Base-by-base conservation (phyloP, 2,888 invertebrate genomes). In the Coenonympha arcania region DNA sequence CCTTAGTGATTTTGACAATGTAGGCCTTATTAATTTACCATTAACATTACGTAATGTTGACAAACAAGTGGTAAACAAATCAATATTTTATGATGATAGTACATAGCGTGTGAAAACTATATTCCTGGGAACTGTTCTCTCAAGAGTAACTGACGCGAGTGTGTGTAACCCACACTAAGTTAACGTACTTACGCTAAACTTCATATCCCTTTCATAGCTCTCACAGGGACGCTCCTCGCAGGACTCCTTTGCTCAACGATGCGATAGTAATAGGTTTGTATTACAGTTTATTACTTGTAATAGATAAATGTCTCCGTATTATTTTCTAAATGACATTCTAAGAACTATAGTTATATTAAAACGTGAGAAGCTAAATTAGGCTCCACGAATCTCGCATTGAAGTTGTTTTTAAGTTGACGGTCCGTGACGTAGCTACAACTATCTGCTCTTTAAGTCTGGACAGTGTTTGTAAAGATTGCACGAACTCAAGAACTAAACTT, bases 401-500 rank as follows among this genome's bases (percentile, higher is more conserved):
- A n/a, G n/a, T n/a, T n/a, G n/a, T n/a, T n/a, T n/a, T n/a, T n/a
- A n/a, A n/a, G n/a, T n/a, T n/a, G n/a, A n/a, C n/a, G n/a, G n/a
- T n/a, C n/a, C n/a, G n/a, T n/a, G n/a, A n/a, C 30, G 15, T 31
- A 6, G 8, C 11, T 28, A 31, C 34, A n/a, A 20, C n/a, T 19
- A 9, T 22, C 4, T 4, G 11, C 13, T 24, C 22, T 9, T 22
- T 24, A 5, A 24, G 15, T 24, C 5, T 9, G 2, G 1, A 9
- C 11, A 19, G 28, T 30, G 41, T 41, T 13, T 18, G 24, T 24
- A 39, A 42, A 42, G 30, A 43, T 18, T 26, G 30, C 28, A 40
- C 28, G 41, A 18, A 37, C 20, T 11, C 9, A 45, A 45, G 28
- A 24, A 46, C 18, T 37, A 26, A 39, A 43, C 46, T 46, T 49